These are phyloP conservation scores for Baccha elongata DNA, from an alignment of 2,888 invertebrate species.

Conservation along the genomic window DNA sequence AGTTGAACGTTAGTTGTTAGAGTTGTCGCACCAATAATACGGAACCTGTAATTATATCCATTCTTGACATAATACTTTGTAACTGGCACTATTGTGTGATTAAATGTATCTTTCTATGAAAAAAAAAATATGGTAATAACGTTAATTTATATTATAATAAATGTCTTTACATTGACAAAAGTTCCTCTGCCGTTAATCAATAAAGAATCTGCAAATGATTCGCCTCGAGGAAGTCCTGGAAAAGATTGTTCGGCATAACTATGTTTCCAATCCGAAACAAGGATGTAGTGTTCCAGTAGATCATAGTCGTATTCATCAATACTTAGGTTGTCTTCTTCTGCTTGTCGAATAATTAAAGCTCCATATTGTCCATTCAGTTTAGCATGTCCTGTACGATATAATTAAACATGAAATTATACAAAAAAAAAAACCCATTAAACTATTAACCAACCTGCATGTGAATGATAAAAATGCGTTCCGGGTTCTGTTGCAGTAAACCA, in stretches of 20 bases:
- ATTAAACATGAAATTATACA: not conserved
- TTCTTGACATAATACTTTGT: slow-evolving; percentile 76
- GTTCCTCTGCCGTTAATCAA: slow-evolving; percentile 79
- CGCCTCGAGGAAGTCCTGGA: slow-evolving; percentile 76
- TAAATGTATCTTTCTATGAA: slow-evolving; percentile 24
- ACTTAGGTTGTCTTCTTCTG: slow-evolving; percentile 85
- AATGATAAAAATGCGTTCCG: slow-evolving; percentile 92
- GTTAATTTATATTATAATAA: not conserved
- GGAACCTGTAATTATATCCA: slow-evolving; percentile 79
- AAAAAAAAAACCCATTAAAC: not conserved
- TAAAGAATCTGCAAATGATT: slow-evolving; percentile 76
- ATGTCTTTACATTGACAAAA: slow-evolving; percentile 71
- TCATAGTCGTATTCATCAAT: slow-evolving; percentile 88
- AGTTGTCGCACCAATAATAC: slow-evolving; percentile 79
- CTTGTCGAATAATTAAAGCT: slow-evolving; percentile 87
- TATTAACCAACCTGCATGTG: slow-evolving; percentile 4
- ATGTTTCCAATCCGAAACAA: slow-evolving; percentile 91
- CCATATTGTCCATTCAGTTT: slow-evolving; percentile 92
- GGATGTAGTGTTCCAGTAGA: slow-evolving; percentile 86
- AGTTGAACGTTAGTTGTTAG: slow-evolving; percentile 79
- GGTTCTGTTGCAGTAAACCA: slow-evolving; percentile 87
- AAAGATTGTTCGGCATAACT: slow-evolving; percentile 82
- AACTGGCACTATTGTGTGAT: slow-evolving; percentile 74
- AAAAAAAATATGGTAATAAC: not conserved
- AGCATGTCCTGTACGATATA: slow-evolving; percentile 84